A percentile compares a stretch with the other conserved stretches of the same genome.
phyloP scores from a whole-genome alignment of 1,140 invertebrate species.

The Drosophila serrata region DNA sequence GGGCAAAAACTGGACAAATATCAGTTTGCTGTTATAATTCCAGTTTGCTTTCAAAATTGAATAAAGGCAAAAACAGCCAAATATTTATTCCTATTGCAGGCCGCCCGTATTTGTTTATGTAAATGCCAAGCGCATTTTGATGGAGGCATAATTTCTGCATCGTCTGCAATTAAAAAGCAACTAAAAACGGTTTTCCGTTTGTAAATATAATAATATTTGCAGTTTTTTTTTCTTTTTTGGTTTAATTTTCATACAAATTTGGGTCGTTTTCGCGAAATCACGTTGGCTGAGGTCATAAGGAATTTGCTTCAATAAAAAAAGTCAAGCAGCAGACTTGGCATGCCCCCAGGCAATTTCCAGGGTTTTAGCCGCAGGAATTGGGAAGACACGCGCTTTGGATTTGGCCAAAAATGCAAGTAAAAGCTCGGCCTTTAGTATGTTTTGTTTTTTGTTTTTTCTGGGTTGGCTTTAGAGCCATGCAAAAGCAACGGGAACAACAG shows the following conservation, averaged over 20 bases:
- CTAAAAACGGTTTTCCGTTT: conserved; percentile 1
- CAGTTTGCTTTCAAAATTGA: conserved; percentile 38
- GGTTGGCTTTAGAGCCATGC: conserved; percentile 38
- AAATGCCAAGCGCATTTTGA: conserved; percentile 51
- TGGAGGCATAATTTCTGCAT: conserved; percentile 19
- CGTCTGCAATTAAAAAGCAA: conserved; percentile 33
- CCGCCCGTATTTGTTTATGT: conserved; percentile 58
- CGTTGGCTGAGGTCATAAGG: conserved; percentile 4
- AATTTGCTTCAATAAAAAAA: conserved; percentile 32
- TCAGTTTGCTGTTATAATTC: conserved; percentile 39
- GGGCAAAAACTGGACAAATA: conserved; percentile 45
- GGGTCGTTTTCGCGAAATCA: neutral
- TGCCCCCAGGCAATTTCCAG: conserved; percentile 29
- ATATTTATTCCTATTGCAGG: conserved; percentile 39
- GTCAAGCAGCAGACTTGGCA: conserved; percentile 7
- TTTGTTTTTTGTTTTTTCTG: conserved; percentile 17
- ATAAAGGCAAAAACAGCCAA: conserved; percentile 24
- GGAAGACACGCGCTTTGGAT: conserved; percentile 42
- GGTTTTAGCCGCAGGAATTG: conserved; percentile 15
- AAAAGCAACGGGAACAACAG: conserved; percentile 41
- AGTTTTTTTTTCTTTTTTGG: too few species aligned
- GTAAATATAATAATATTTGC: conserved; percentile 8
- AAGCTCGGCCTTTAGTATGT: conserved; percentile 37
- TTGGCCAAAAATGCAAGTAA: conserved; percentile 66
- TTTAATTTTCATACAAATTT: conserved; percentile 5